phyloP scores from a whole-genome alignment of 2,888 invertebrate species.

The Drepanosiphum platanoidis region DNA sequence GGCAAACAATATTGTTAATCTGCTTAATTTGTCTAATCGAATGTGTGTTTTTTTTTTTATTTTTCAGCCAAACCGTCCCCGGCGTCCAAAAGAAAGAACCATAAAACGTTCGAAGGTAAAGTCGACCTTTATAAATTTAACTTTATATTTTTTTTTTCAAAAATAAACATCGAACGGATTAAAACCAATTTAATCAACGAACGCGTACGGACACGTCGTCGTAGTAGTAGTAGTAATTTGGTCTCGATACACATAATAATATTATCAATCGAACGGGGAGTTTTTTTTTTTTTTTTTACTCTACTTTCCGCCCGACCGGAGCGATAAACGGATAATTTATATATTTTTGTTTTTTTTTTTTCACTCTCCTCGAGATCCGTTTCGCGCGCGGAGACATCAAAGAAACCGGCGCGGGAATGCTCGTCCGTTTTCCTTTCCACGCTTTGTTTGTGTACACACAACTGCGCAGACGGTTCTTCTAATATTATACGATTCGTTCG shows the following conservation, averaged over 20 bases:
- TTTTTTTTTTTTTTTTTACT: background rate
- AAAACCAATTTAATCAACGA: too few relatives aligned
- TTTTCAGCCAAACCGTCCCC: conserved; percentile 34
- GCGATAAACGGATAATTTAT: background rate
- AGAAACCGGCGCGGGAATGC: background rate
- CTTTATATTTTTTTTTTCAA: too few relatives aligned
- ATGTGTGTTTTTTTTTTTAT: background rate
- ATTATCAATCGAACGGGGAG: background rate
- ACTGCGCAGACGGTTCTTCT: too few relatives aligned
- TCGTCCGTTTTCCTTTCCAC: background rate
- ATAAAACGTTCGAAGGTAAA: conserved; percentile 37
- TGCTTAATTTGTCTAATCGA: background rate
- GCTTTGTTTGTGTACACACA: too few relatives aligned
- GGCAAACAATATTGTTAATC: too few relatives aligned
- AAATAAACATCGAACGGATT: too few relatives aligned
- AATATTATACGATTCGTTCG: too few relatives aligned
- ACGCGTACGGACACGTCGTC: too few relatives aligned
- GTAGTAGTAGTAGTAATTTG: too few relatives aligned
- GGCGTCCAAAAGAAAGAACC: conserved; percentile 8
- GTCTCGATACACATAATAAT: background rate
- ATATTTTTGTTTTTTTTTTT: background rate
- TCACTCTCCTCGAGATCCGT: background rate
- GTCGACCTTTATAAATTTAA: conserved; percentile 22
- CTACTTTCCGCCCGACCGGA: background rate
- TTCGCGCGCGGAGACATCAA: background rate